Base-by-base conservation (phyloP, 2,888 invertebrate genomes). In the Limenitis camilla region DNA sequence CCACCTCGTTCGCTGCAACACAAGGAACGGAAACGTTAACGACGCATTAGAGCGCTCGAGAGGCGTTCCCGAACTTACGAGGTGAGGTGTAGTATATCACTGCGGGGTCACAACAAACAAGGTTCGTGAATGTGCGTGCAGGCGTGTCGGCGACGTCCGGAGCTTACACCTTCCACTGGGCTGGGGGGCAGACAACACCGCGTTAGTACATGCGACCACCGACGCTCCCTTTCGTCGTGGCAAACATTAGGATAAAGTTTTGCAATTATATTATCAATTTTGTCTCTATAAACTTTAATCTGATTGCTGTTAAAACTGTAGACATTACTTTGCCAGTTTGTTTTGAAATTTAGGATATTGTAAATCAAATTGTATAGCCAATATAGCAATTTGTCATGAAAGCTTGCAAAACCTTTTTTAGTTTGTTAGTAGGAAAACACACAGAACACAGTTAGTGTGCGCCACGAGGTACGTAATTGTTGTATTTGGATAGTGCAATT, bases 1-100 rank as follows among this genome's bases (percentile, higher is more conserved):
- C 92, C 85, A 81, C 86, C 78, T 92, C 92, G 88, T 91, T 90
- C 90, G 89, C 92, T 92, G 91, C 77, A 91, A 91, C 88, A 88
- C 75, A 87, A 45, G 36, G 28, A 45, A 45, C 36, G 45, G 36
- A 11, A 36, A 85, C 76, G 79, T 66, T 72, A 80, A 74, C 65
- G 81, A 84, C 86, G 84, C 78, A 77, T 74, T 70, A 65, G 69
- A 65, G 66, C 75, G 76, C 64, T 68, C 76, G 76, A 71, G 66
- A 71, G 72, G 68, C 66, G 76, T 76, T 76, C 73, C 78, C 78
- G 76, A 79, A 81, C 84, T 85, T 81, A 82, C 81, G 71, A 71
- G 77, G 67, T 76, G 72, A 78, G 81, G 80, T 84, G 83, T 80
- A 79, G 83, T 81, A 81, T 85, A 81, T 85, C 84, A 84, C 86